Base-by-base conservation (phyloP, 2,113 vertebrate species). In the Cololabis saira region DNA sequence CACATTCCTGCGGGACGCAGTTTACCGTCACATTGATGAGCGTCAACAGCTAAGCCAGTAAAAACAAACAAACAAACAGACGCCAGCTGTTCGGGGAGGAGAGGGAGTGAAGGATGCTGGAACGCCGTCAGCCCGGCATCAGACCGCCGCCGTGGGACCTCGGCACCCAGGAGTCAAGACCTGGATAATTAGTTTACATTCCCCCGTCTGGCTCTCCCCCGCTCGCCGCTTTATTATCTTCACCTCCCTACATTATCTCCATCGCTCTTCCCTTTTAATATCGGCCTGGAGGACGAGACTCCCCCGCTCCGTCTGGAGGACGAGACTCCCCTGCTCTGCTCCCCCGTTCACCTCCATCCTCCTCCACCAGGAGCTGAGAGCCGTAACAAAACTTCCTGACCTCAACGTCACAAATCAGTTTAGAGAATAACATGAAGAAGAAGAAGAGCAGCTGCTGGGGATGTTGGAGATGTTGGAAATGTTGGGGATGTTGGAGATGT, bases 1-100 rank as follows among this genome's bases (percentile, higher is more conserved):
- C 76, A 90, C 75, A 92, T 90, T 92, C 85, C 84, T 62, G 45
- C 4, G 1, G 54, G 71, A 71, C 50, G 71, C 71, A 72, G 80
- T 83, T 81, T 87, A 62, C 70, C 64, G 75, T 76, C 74, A 83
- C 63, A 56, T 70, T 54, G 33, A 70, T 51, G 45, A 22, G 17
- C 1, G 56, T 49, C 59, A 81, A 85, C 74, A 71, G 70, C 55
- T 43, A 6, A 50, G 21, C 43, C 47, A 74, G 33, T 47, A 62
- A 77, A 87, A 54, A 76, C 37, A 61, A 22, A 43, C 63, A 66
- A 18, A 21, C 37, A 6, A 17, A 65, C 53, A 67, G 5, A 37
- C 33, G 33, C 24, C 24, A 27, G 5, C 24, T 27, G 24, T 27
- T 27, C 24, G 33, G 33, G 10, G 33, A 37, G 1, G 33, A 7